Evolutionary conservation across 2,888 invertebrate species (phyloP).

Genomic region (Cephus sareptanus): DNA sequence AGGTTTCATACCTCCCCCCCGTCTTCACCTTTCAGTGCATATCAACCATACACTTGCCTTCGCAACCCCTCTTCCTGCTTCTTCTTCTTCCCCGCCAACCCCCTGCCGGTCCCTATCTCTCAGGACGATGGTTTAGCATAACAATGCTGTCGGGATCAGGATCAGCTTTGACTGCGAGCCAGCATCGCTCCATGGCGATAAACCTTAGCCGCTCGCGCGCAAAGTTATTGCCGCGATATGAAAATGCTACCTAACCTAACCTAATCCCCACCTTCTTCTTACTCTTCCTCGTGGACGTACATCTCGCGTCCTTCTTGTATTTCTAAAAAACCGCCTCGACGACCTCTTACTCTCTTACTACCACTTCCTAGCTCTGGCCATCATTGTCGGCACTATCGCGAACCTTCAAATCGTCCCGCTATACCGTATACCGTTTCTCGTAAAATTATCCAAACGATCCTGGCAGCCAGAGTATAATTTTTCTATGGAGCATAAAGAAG

Average conservation of each 20-base stretch:
- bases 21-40: not conserved
- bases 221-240: slow-evolving; percentile 28
- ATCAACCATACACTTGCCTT: too few species aligned
- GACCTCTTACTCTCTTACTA: too few species aligned
- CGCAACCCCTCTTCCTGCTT: slow-evolving; percentile 2
- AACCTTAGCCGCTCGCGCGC: slow-evolving; percentile 22
- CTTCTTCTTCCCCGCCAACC: slow-evolving; percentile 12
- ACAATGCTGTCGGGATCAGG: slow-evolving; percentile 34
- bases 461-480: too few species aligned
- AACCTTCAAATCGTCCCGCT: too few species aligned
- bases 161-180: slow-evolving; percentile 33
- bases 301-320: not conserved
- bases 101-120: slow-evolving; percentile 16
- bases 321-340: too few species aligned
- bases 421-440: too few species aligned
- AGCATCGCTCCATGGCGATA: slow-evolving; percentile 21
- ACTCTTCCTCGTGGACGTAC: not conserved
- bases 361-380: too few species aligned
- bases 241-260: not conserved
- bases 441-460: too few species aligned
- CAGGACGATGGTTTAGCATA: slow-evolving; percentile 35
- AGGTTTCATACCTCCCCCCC: not conserved
- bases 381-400: too few species aligned
- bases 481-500: too few species aligned
- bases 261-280: not conserved